A percentile compares a stretch with the other conserved stretches of the same genome.
Evolutionary conservation across 2,888 invertebrate genomes (phyloP).

Genomic region (Leucozona laternaria): DNA sequence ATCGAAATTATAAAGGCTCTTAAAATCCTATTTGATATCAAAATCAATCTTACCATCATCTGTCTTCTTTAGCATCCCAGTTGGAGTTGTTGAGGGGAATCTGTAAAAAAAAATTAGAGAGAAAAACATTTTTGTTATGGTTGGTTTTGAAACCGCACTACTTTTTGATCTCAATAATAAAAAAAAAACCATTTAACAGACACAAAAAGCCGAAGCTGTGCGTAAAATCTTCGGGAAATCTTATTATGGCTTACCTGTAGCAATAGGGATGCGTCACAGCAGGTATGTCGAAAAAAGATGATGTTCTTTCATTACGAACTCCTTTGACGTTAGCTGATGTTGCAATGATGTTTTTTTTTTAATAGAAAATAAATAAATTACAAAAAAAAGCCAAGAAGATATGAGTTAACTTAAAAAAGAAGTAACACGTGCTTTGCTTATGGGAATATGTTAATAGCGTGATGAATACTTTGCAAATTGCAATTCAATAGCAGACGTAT

Average conservation of each 20-base stretch:
- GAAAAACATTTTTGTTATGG: conserved; percentile 15
- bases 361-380: conserved; percentile 44
- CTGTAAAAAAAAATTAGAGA: conserved; percentile 70
- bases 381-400: conserved; percentile 30
- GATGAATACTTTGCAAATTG: conserved; percentile 65
- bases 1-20: background rate
- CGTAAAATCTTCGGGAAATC: conserved; percentile 64
- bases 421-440: conserved; percentile 36
- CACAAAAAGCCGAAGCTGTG: conserved; percentile 66
- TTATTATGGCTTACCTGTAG: conserved; percentile 81
- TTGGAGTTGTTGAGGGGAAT: conserved; percentile 82
- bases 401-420: conserved; percentile 51
- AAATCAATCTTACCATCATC: conserved; percentile 81
- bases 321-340: conserved; percentile 83
- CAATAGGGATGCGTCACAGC: conserved; percentile 84
- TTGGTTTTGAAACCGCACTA: conserved; percentile 26
- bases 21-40: conserved; percentile 11
- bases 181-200: conserved; percentile 59
- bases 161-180: conserved; percentile 58
- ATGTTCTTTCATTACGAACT: conserved; percentile 84
- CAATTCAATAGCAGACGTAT: conserved; percentile 59
- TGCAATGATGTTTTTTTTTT: conserved; percentile 70
- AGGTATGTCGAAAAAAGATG: conserved; percentile 84
- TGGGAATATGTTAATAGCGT: conserved; percentile 47
- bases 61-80: conserved; percentile 82